phyloP scores from a whole-genome alignment of 2,888 invertebrate species.

The Acronicta leporina region DNA sequence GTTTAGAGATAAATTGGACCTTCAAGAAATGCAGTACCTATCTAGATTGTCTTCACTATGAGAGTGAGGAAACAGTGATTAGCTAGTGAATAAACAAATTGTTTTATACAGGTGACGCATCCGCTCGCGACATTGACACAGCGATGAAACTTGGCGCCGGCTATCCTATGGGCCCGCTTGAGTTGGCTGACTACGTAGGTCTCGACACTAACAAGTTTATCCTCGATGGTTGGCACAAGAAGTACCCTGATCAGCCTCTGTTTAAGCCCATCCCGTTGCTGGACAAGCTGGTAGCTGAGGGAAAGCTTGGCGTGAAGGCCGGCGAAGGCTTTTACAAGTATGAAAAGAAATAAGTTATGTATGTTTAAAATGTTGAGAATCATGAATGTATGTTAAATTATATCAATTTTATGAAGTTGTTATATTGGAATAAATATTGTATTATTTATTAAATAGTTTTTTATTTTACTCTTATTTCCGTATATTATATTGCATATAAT shows the following conservation, averaged over 20 bases:
- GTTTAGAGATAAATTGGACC: too few relatives aligned
- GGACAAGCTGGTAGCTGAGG: slow-evolving; percentile 92
- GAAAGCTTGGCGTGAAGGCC: slow-evolving; percentile 93
- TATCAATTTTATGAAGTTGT: slow-evolving; percentile 29
- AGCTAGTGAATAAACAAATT: background rate
- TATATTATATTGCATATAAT: too few relatives aligned
- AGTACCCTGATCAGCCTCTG: slow-evolving; percentile 64
- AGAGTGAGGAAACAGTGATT: too few relatives aligned
- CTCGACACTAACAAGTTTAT: slow-evolving; percentile 94
- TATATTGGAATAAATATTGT: slow-evolving; percentile 24
- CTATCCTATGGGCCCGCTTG: slow-evolving; percentile 97
- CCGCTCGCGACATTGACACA: slow-evolving; percentile 94
- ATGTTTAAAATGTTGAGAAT: slow-evolving; percentile 30
- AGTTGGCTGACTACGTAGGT: slow-evolving; percentile 95
- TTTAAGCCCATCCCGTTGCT: slow-evolving; percentile 81
- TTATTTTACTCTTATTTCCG: slow-evolving; percentile 5
- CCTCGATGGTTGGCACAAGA: slow-evolving; percentile 94
- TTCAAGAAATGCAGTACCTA: too few relatives aligned
- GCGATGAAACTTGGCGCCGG: slow-evolving; percentile 98
- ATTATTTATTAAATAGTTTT: slow-evolving; percentile 25
- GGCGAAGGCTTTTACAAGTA: slow-evolving; percentile 96
- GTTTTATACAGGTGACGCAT: slow-evolving; percentile 89
- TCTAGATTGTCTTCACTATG: too few relatives aligned
- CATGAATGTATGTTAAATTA: slow-evolving; percentile 25
- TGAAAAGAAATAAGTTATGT: slow-evolving; percentile 74